A percentile compares a stretch with the other conserved stretches of the same genome.
Evolutionary conservation across 2,888 invertebrate genomes (phyloP).

Genomic region (Latrodectus hesperus): DNA sequence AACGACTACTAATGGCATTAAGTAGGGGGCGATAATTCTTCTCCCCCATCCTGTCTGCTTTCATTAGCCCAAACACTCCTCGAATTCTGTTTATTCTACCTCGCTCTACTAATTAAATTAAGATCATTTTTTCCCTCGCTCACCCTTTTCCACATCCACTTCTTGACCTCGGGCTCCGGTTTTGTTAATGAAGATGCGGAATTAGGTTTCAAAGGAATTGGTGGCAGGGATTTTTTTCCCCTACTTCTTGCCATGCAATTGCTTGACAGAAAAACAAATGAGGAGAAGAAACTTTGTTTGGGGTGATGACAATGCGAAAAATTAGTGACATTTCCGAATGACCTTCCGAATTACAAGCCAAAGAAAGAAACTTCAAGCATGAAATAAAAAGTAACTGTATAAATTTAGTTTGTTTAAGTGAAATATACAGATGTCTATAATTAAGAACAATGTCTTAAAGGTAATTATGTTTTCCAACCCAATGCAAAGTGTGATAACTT

Average conservation of each 20-base stretch:
- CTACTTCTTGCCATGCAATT: neutral
- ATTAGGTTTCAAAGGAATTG: conserved; percentile 7
- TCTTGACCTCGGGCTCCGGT: conserved; percentile 27
- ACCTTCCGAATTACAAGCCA: too few relatives aligned
- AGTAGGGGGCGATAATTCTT: conserved; percentile 29
- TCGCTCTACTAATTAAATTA: conserved; percentile 36
- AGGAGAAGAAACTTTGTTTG: too few relatives aligned
- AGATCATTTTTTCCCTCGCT: conserved; percentile 16
- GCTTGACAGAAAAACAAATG: too few relatives aligned
- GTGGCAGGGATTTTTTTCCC: neutral
- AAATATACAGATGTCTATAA: too few relatives aligned
- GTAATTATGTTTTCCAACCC: too few relatives aligned
- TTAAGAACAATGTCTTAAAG: too few relatives aligned
- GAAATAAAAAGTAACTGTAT: too few relatives aligned
- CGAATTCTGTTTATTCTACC: conserved; percentile 42
- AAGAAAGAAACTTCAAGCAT: too few relatives aligned
- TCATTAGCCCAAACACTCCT: conserved; percentile 44
- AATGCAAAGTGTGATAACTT: too few relatives aligned
- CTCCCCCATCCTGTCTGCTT: conserved; percentile 13
- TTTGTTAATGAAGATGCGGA: conserved; percentile 26
- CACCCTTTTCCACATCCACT: neutral
- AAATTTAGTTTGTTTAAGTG: too few relatives aligned
- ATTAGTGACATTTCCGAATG: too few relatives aligned
- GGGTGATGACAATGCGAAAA: too few relatives aligned
- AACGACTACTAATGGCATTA: conserved; percentile 52